phyloP scores from a whole-genome alignment of 2,888 invertebrate species.

The Tridacna gigas region DNA sequence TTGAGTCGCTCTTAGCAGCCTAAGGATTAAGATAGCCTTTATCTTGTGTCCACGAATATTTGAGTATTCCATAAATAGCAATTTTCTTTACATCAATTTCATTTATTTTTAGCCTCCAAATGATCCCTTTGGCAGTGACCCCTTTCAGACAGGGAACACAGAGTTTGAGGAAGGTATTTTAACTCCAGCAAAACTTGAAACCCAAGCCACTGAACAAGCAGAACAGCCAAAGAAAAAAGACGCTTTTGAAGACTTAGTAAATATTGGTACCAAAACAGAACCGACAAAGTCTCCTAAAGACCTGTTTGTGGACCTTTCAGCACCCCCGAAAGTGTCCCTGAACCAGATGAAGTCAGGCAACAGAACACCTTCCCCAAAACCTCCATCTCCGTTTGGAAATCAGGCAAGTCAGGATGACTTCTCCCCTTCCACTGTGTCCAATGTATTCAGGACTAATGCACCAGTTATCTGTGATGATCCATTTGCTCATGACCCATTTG shows the following conservation, averaged over 20 bases:
- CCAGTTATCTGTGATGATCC: slow-evolving; percentile 65
- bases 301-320: slow-evolving; percentile 71
- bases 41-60: too few relatives aligned
- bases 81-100: not conserved
- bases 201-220: slow-evolving; percentile 33
- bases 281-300: slow-evolving; percentile 71
- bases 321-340: slow-evolving; percentile 73
- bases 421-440: slow-evolving; percentile 32
- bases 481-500: slow-evolving; percentile 58
- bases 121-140: slow-evolving; percentile 71
- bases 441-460: slow-evolving; percentile 45
- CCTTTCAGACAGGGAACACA: slow-evolving; percentile 46
- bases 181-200: slow-evolving; percentile 56
- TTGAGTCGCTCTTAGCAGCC: too few relatives aligned
- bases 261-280: slow-evolving; percentile 63
- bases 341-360: slow-evolving; percentile 70
- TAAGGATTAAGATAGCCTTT: too few relatives aligned
- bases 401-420: slow-evolving; percentile 66
- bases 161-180: slow-evolving; percentile 60
- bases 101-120: slow-evolving; percentile 55
- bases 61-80: too few relatives aligned
- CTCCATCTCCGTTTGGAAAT: slow-evolving; percentile 53
- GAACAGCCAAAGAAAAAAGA: slow-evolving; percentile 49
- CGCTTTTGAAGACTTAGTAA: slow-evolving; percentile 74
- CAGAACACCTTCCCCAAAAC: slow-evolving; percentile 46